phyloP scores from a whole-genome alignment of 2,797 vertebrate genomes.

The Ambastaia sidthimunki region DNA sequence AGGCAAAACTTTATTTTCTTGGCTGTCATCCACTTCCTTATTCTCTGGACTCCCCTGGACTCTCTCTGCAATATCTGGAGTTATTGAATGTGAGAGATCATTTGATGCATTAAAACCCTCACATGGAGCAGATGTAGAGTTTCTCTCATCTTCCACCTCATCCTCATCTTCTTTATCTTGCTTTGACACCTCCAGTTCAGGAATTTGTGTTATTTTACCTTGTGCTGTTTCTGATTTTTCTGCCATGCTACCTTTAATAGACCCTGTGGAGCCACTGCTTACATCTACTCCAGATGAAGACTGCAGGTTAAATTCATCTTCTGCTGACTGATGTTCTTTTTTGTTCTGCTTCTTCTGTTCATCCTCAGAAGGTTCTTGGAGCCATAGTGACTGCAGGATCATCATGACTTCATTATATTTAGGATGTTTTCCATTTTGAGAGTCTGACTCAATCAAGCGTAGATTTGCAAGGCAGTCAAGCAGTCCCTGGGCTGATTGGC shows the following conservation, averaged over 20 bases:
- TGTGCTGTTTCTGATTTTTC: slow-evolving; percentile 54
- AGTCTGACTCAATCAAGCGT: slow-evolving; percentile 82
- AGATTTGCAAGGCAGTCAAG: slow-evolving; percentile 88
- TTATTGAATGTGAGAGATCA: slow-evolving; percentile 47
- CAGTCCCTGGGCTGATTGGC: slow-evolving; percentile 83
- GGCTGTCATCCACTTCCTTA: slow-evolving; percentile 48
- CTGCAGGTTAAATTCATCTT: slow-evolving; percentile 80
- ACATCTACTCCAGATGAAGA: slow-evolving; percentile 95
- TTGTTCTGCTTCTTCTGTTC: slow-evolving; percentile 51
- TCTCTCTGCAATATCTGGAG: slow-evolving; percentile 60
- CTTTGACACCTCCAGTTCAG: slow-evolving; percentile 25
- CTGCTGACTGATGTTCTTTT: slow-evolving; percentile 61
- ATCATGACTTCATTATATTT: slow-evolving; percentile 84
- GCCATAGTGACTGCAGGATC: slow-evolving; percentile 88
- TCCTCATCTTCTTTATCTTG: slow-evolving; percentile 51
- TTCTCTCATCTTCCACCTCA: slow-evolving; percentile 20
- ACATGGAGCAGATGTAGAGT: slow-evolving; percentile 26
- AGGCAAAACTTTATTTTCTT: slow-evolving; percentile 64
- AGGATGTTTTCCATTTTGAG: slow-evolving; percentile 71
- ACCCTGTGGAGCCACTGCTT: slow-evolving; percentile 88
- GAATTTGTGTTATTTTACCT: slow-evolving; percentile 32
- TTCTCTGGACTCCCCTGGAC: slow-evolving; percentile 59
- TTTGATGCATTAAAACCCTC: slow-evolving; percentile 59
- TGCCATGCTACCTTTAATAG: slow-evolving; percentile 80
- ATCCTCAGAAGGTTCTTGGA: slow-evolving; percentile 70